Evolutionary conservation across 2,888 invertebrate species (phyloP), one percentile per base, ranked within the genome.

Genomic region (Drosophila meridionalis): DNA sequence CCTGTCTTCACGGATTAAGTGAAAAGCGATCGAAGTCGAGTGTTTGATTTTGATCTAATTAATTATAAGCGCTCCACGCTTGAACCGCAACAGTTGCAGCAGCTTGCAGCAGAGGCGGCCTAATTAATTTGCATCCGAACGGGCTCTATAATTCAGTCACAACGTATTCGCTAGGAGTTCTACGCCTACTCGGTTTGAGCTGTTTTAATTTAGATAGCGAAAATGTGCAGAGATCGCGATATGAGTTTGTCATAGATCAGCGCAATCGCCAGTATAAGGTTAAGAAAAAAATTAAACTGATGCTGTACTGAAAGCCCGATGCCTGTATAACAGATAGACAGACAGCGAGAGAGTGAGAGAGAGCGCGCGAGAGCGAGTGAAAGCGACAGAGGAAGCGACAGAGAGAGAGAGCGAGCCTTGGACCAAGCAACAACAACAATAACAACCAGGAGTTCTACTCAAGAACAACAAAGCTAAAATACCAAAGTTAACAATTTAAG

Each of bases 161-260:
- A 92, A 92, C 92, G 92, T 93, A 92, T 92, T 92, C 92, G 91
- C 80, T 92, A 92, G 91, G 91, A 91, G 93, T 91, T 84, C 90
- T 92, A 69, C 92, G 92, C 83, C 86, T 92, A 88, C 91, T 92
- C 83, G 92, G 91, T 91, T 90, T 90, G 89, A 87, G 91, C 87
- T 91, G 89, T 90, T 90, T 88, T 90, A 90, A 92, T 89, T 91
- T 92, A 84, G 90, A 85, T 90, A 92, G 92, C 90, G 92, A 93
- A 93, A 93, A 93, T 93, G 93, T 93, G 93, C 93, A 93, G 93
- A 93, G 93, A 93, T 93, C 93, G 93, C 91, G 93, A 93, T 93
- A 93, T 93, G 93, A 92, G 90, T 92, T 93, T 89, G 93, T 91
- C 90, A 92, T 93, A 93, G 93, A 93, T 92, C 92, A 92, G 87